Base-by-base conservation (phyloP, 2,113 vertebrate species). In the Tupaia tana region DNA sequence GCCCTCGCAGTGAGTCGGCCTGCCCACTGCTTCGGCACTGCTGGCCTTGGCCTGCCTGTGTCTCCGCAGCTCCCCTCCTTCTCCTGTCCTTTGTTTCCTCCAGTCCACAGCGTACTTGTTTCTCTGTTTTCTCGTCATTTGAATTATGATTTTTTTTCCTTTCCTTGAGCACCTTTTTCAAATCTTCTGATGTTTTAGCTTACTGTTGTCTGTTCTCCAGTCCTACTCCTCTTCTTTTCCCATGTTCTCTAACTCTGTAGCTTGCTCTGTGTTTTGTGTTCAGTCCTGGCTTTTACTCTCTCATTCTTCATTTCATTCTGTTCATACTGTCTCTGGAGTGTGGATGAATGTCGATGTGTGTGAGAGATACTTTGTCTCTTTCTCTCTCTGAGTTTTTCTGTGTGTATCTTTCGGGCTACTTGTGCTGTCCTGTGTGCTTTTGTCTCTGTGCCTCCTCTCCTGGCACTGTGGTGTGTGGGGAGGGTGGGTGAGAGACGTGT, bases 1-100 rank as follows among this genome's bases (percentile, higher is more conserved):
- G 77, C 98, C 98, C 86, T 98, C 98, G 93, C 97, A 98, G 99
- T 99, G 98, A 90, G 99, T 99, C 73, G 58, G 63, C 56, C 77
- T 87, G 59, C 58, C 75, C 90, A 29, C 8, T 94, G 78, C 92
- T 85, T 94, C 13, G 13, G 56, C 18, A 56, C 29, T 86, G 24
- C 77, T 54, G 18, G 34, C 64, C 29, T 27, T 13, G 52, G 58
- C 85, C 92, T 0, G 6, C 73, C 95, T 9, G 25, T 96, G 56
- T 63, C 56, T 67, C 85, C 24, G 9, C 81, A 0, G 0, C 91
- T 84, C 79, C 56, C 18, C 13, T 64, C n/a, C 19, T 22, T 9
- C 5, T 75, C 29, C 19, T 89, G 19, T 27, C 74, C 63, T 29
- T 77, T 43, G 29, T 75, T 73, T 93, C 31, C 54, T 69, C 56